Evolutionary conservation across 2,888 invertebrate species (phyloP).

Genomic region (Cephus pygmeus): DNA sequence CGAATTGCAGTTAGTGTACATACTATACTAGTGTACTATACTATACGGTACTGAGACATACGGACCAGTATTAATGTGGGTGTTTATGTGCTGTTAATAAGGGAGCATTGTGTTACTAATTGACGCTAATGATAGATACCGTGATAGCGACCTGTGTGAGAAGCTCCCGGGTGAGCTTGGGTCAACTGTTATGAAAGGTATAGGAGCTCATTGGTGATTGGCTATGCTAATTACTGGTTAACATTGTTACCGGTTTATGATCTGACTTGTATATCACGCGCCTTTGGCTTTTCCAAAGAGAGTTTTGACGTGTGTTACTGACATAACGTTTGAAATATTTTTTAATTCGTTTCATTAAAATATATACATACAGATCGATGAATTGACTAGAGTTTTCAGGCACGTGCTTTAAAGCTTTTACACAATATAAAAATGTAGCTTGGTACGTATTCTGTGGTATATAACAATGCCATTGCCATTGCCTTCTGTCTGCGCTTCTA

Average conservation of each 20-base stretch:
- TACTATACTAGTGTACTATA: too few relatives aligned
- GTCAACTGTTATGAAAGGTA: not conserved
- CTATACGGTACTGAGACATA: not conserved
- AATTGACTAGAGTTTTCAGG: not conserved
- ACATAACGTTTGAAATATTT: not conserved
- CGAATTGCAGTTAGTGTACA: not conserved
- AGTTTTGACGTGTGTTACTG: not conserved
- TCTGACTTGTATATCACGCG: not conserved
- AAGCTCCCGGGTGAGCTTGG: not conserved
- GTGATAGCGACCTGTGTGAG: constrained; percentile 18
- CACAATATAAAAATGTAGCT: not conserved
- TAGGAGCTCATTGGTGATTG: not conserved
- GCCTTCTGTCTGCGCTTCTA: not conserved
- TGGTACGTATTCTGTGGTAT: not conserved
- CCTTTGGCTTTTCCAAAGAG: not conserved
- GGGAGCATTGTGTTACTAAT: constrained; percentile 28
- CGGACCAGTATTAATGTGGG: not conserved
- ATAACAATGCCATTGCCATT: not conserved
- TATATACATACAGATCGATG: not conserved
- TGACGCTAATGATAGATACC: constrained; percentile 27
- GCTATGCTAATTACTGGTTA: not conserved
- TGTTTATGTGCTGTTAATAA: constrained; percentile 23
- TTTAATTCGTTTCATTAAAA: not conserved
- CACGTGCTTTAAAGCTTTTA: not conserved
- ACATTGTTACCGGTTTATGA: not conserved